Conservation (phyloP, 2,888 invertebrate species). For the Prenolepis imparis region DNA sequence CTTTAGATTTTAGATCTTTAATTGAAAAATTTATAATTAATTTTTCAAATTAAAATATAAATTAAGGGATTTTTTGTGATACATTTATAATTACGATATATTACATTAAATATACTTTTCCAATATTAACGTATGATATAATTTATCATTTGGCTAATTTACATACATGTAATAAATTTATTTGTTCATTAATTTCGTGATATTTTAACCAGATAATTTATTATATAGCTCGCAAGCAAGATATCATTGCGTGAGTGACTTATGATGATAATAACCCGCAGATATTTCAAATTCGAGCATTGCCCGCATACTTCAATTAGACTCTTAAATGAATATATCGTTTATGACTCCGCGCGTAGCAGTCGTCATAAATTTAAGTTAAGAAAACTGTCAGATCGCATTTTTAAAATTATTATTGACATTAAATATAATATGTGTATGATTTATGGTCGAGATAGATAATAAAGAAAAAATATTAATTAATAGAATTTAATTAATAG, state of each 20-base stretch:
- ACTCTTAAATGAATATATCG: neutral
- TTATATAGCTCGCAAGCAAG: neutral
- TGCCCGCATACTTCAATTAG: constrained; percentile 37
- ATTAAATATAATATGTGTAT: neutral
- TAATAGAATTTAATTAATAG: neutral
- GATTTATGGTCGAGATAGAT: neutral
- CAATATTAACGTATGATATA: neutral
- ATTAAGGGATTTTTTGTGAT: neutral
- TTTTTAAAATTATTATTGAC: neutral
- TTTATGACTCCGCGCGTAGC: neutral
- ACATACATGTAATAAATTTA: neutral
- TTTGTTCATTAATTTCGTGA: constrained; percentile 30
- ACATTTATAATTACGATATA: neutral
- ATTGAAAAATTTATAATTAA: neutral
- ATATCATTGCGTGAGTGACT: neutral
- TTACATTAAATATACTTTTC: neutral
- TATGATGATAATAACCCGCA: constrained; percentile 44
- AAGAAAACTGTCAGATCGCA: neutral
- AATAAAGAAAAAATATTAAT: neutral
- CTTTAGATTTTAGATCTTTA: neutral
- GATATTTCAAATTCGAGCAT: constrained; percentile 17
- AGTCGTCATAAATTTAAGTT: neutral
- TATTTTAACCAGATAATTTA: constrained; percentile 14
- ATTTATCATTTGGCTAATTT: constrained; percentile 8
- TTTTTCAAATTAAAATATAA: neutral